These are phyloP conservation scores for Trichoplusia ni DNA, from an alignment of 1,140 invertebrate genomes.

Conservation along the genomic window DNA sequence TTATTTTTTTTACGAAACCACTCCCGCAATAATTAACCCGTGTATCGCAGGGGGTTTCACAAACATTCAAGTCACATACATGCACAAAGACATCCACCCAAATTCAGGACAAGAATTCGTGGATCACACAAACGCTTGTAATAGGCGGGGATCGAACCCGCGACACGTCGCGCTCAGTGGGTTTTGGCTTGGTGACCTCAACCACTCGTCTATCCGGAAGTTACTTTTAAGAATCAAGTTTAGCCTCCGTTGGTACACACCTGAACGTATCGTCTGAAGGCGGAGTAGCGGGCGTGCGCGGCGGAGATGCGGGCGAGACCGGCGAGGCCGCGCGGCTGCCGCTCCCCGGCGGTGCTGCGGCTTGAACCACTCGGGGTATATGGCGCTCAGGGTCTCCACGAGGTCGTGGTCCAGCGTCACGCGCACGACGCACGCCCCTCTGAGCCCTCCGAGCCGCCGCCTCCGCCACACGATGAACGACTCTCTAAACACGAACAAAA, in stretches of 20 bases:
- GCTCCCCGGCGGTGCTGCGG: conserved; percentile 78
- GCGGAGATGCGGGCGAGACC: conserved; percentile 49
- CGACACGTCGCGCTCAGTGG: no score
- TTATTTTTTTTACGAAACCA: no score
- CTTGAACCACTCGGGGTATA: conserved; percentile 95
- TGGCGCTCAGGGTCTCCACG: conserved; percentile 92
- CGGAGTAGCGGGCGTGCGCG: conserved; percentile 45
- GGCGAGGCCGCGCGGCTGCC: conserved; percentile 62
- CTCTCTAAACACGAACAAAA: conserved; percentile 83
- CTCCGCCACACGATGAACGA: conserved; percentile 83
- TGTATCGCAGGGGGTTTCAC: no score
- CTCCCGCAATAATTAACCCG: no score
- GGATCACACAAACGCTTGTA: no score
- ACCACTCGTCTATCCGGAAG: no score
- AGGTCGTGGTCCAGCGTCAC: conserved; percentile 95
- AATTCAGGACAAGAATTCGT: no score
- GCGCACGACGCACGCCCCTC: conserved; percentile 91
- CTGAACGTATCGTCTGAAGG: conserved; percentile 69
- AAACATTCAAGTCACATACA: no score
- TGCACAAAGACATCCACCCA: no score
- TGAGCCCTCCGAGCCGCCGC: conserved; percentile 83
- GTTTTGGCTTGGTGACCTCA: no score
- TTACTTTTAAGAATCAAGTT: background rate
- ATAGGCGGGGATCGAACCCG: no score
- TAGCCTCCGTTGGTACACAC: conserved; percentile 29